These are phyloP conservation scores for Lasius fuliginosus DNA, from an alignment of 2,888 invertebrate species.

Conservation along the genomic window DNA sequence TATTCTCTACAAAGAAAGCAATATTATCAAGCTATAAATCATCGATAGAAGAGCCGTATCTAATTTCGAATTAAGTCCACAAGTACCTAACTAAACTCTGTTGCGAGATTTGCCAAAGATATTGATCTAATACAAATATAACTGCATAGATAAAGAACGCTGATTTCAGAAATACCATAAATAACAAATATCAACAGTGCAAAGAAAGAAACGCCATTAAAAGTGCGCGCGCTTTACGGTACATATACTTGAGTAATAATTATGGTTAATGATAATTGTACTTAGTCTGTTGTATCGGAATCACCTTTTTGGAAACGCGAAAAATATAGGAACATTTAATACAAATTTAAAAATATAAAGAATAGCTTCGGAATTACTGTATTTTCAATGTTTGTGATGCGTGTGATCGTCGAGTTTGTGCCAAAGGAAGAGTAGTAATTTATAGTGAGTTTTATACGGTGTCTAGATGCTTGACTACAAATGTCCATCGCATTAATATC, in stretches of 20 bases:
- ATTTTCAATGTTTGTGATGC: constrained; percentile 74
- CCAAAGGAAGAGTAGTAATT: constrained; percentile 67
- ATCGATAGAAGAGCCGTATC: background rate
- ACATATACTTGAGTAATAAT: constrained; percentile 17
- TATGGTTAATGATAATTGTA: constrained; percentile 17
- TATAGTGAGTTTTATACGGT: constrained; percentile 48
- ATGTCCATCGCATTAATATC: constrained; percentile 4
- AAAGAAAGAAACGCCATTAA: constrained; percentile 7
- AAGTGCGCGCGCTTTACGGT: background rate
- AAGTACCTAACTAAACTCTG: background rate
- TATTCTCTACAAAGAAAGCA: background rate
- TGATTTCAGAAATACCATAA: constrained; percentile 13
- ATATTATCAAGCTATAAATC: background rate
- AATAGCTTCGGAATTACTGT: constrained; percentile 52
- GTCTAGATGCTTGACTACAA: background rate
- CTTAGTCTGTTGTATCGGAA: constrained; percentile 16
- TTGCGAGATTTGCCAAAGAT: constrained; percentile 2
- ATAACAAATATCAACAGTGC: constrained; percentile 22
- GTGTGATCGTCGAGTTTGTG: constrained; percentile 69
- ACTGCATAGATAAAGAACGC: background rate
- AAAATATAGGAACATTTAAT: constrained; percentile 15
- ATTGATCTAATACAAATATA: background rate
- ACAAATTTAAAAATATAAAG: constrained; percentile 28
- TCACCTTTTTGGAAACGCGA: constrained; percentile 10
- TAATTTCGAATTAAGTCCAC: constrained; percentile 4